These are phyloP conservation scores for Halichondria panicea DNA, from an alignment of 37 sponge, comb jelly and placozoan species.

Conservation along the genomic window DNA sequence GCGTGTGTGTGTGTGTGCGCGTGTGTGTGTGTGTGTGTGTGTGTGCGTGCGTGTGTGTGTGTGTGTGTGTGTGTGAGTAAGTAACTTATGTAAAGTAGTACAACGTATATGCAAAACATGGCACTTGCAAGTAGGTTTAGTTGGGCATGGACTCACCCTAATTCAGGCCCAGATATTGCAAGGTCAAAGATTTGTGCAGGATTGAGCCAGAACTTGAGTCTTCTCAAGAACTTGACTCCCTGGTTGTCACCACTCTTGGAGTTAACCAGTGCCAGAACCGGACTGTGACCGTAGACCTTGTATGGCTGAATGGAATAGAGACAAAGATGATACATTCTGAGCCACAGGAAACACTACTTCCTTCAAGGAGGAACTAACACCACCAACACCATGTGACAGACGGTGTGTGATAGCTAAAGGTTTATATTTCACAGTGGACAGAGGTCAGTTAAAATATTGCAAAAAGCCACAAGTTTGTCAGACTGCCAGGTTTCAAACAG, in stretches of 20 bases:
- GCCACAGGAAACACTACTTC: slow-evolving; percentile 27
- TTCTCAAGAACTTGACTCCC: slow-evolving; percentile 90
- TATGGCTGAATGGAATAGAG: slow-evolving; percentile 52
- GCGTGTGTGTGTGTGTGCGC: background rate
- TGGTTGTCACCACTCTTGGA: slow-evolving; percentile 95
- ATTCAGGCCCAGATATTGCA: slow-evolving; percentile 78
- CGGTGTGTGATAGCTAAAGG: no score
- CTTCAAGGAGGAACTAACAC: background rate
- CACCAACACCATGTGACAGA: no score
- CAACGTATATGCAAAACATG: background rate
- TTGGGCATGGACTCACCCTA: slow-evolving; percentile 54
- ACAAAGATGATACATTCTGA: slow-evolving; percentile 10
- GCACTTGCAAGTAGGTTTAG: background rate
- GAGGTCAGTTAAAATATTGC: background rate
- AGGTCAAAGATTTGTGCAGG: slow-evolving; percentile 95
- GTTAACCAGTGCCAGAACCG: slow-evolving; percentile 90
- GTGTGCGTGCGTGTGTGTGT: background rate
- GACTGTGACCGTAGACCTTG: slow-evolving; percentile 61
- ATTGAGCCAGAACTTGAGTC: slow-evolving; percentile 88
- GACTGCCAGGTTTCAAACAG: no score
- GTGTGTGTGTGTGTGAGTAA: background rate
- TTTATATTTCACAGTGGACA: no score
- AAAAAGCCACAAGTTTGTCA: no score
- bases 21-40: background rate
- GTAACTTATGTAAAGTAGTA: background rate